Evolutionary conservation across 2,888 invertebrate genomes (phyloP), one percentile per base, ranked within the genome.

Genomic region (Agriotes lineatus): DNA sequence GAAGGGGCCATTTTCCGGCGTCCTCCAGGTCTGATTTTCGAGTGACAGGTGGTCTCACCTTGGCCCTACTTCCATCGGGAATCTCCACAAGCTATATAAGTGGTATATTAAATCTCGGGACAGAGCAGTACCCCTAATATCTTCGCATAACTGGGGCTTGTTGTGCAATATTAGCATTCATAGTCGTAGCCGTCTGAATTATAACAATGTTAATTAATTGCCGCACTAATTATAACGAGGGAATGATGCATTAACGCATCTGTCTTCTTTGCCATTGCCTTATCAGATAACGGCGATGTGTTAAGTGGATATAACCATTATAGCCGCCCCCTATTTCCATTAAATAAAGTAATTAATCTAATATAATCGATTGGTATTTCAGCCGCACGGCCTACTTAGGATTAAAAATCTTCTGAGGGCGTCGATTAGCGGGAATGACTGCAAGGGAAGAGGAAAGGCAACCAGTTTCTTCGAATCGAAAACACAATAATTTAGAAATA

Each of bases 171-270:
- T 82, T 81, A 82, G 82, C 82, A 82, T 82, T 82, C 81, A 81
- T 78, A 80, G 80, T 78, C 79, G 76, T 77, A 80, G 78, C 79
- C 79, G 78, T 81, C 79, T 80, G 79, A 76, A 81, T 80, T 82
- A 81, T 82, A 81, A 79, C 81, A 81, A 80, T 81, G 80, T 82
- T 82, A 83, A 82, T 82, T 82, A 82, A 83, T 82, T 81, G 81
- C 78, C 72, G 71, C 75, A 76, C 77, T 79, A 81, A 81, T 81
- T 81, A 80, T 80, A 80, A 77, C 75, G 74, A 74, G 76, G 75
- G 77, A 71, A 75, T 79, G 76, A 79, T 81, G 77, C 79, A 81
- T 81, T 80, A 78, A 74, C 74, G 76, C 78, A 79, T 78, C 76
- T 77, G 74, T 80, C 74, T 76, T 77, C 75, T 73, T 75, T 74